Conservation (phyloP, 2,888 invertebrate species). For the Anagyrus pseudococci region DNA sequence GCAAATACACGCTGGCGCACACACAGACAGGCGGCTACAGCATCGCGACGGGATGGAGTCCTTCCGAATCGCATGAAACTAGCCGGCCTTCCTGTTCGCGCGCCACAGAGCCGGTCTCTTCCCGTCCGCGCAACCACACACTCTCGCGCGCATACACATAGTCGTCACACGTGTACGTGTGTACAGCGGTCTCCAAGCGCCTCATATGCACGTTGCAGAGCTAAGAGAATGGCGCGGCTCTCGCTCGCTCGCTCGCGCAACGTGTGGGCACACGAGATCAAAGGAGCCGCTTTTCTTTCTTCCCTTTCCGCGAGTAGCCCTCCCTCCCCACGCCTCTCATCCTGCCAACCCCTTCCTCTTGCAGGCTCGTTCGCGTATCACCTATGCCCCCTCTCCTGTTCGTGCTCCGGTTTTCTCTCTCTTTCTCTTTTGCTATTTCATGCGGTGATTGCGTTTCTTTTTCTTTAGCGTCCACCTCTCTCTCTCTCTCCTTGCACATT, state of each 20-base stretch:
- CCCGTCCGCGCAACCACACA: too few relatives aligned
- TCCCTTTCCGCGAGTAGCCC: conserved; percentile 30
- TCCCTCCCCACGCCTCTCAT: background rate
- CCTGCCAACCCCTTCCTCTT: conserved; percentile 14
- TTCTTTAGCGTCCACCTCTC: conserved; percentile 9
- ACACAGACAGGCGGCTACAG: too few relatives aligned
- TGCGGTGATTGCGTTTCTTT: conserved; percentile 1
- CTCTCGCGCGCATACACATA: too few relatives aligned
- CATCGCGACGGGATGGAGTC: conserved; percentile 45
- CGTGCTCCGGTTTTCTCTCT: conserved; percentile 4
- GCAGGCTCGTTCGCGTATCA: conserved; percentile 13
- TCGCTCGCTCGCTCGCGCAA: conserved; percentile 9
- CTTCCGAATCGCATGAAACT: conserved; percentile 38
- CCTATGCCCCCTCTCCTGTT: conserved; percentile 15
- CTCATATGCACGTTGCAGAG: background rate
- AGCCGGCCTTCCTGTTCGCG: conserved; percentile 32
- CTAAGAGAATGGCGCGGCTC: conserved; percentile 13
- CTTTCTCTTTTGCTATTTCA: background rate
- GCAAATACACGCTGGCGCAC: background rate
- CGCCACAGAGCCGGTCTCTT: too few relatives aligned
- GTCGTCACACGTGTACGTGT: background rate
- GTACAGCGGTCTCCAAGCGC: background rate
- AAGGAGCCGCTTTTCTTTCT: conserved; percentile 47
- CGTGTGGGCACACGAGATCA: conserved; percentile 52
- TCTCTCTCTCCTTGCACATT: conserved; percentile 15